Percentiles rank a stretch among this genome's conserved stretches.
Conservation (phyloP, 2,888 invertebrate genomes). For the Chloromyia formosa region DNA sequence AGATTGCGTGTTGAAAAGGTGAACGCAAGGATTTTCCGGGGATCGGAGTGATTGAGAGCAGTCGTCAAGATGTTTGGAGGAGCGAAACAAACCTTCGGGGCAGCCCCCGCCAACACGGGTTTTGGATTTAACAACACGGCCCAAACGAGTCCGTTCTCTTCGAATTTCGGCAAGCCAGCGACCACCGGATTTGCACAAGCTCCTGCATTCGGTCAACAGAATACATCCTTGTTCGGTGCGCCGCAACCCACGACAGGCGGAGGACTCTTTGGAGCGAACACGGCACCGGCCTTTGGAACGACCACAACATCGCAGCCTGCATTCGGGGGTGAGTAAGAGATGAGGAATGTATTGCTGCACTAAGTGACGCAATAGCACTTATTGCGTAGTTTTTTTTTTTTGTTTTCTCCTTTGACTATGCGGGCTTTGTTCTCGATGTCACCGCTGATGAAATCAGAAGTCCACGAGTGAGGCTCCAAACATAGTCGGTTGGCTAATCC, state of each 20-base stretch:
- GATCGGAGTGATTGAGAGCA: neutral
- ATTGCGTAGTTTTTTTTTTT: constrained; percentile 8
- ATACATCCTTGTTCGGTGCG: constrained; percentile 69
- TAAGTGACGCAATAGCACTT: neutral
- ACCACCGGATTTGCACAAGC: constrained; percentile 74
- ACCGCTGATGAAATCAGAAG: no score
- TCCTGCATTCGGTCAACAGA: constrained; percentile 72
- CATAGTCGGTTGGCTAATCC: no score
- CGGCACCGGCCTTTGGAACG: constrained; percentile 73
- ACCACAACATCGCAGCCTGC: constrained; percentile 64
- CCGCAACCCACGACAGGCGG: constrained; percentile 65
- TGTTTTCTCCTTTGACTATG: no score
- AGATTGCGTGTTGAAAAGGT: neutral
- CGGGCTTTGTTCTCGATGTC: no score
- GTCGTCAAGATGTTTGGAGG: constrained; percentile 52
- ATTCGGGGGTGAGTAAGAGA: constrained; percentile 60
- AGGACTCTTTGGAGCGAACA: constrained; percentile 72
- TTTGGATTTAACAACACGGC: constrained; percentile 58
- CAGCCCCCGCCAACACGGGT: constrained; percentile 58
- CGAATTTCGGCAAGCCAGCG: constrained; percentile 69
- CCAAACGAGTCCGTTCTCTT: constrained; percentile 64
- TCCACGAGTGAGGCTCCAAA: no score
- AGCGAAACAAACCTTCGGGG: constrained; percentile 64
- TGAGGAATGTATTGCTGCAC: neutral
- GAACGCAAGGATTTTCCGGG: neutral